phyloP scores from a whole-genome alignment of 2,797 vertebrate species.

The Dicrostonyx torquatus region DNA sequence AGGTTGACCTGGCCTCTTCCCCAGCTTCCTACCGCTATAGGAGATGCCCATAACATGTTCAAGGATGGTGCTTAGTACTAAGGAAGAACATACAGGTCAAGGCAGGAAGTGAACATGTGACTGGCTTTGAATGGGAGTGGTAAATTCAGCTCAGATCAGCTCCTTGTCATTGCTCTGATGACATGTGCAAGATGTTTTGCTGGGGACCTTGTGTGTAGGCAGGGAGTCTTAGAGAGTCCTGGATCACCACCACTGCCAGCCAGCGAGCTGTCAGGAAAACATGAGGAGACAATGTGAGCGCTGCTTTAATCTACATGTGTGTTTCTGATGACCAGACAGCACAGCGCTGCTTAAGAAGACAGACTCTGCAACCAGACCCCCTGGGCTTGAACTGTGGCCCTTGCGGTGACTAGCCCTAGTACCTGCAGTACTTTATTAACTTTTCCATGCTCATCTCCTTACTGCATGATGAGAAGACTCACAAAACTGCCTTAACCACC shows the following conservation, averaged over 20 bases:
- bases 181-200: background rate
- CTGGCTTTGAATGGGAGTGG: background rate
- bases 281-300: background rate
- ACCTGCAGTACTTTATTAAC: background rate
- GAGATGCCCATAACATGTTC: accelerated
- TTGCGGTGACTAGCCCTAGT: background rate
- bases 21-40: background rate
- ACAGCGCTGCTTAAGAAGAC: background rate
- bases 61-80: background rate
- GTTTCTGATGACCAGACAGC: background rate
- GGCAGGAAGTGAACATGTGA: background rate
- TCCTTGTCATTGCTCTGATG: background rate
- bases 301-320: accelerated
- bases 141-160: background rate
- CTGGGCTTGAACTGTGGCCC: background rate
- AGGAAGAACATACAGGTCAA: background rate
- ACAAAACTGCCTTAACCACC: background rate
- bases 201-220: background rate
- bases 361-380: background rate
- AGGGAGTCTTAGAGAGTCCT: background rate
- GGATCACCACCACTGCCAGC: background rate
- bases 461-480: background rate
- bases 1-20: background rate
- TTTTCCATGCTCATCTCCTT: background rate
- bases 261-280: background rate